Percentiles rank a stretch among this genome's conserved stretches.
Evolutionary conservation across 2,888 invertebrate species (phyloP).

Genomic region (Orthosia cruda): DNA sequence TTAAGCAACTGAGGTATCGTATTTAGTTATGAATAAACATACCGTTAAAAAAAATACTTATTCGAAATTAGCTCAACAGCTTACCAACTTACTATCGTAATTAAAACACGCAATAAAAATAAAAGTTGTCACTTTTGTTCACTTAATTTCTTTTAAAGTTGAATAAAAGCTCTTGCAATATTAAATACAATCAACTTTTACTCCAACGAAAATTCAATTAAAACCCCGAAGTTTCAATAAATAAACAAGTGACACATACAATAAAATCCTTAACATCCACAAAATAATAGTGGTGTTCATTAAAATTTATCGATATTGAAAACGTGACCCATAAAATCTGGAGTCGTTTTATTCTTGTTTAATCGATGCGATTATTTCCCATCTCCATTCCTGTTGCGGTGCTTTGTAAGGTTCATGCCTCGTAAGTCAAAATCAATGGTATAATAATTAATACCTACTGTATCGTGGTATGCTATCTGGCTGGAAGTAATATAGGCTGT

Average conservation of each 20-base stretch:
- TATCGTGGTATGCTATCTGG: constrained; percentile 1
- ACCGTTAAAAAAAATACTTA: too few species aligned
- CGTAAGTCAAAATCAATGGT: constrained; percentile 69
- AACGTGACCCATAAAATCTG: constrained; percentile 46
- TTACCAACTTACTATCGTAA: not conserved
- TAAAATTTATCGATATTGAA: constrained; percentile 47
- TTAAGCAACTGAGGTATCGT: too few species aligned
- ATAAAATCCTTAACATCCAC: constrained; percentile 24
- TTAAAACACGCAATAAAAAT: constrained; percentile 16
- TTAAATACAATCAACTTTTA: constrained; percentile 7
- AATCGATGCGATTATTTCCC: constrained; percentile 63
- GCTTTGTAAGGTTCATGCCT: constrained; percentile 67
- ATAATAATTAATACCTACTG: constrained; percentile 52
- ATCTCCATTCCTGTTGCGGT: constrained; percentile 50
- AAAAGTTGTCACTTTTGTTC: not conserved
- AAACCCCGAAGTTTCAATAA: constrained; percentile 14
- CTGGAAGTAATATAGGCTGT: constrained; percentile 4
- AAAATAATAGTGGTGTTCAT: constrained; percentile 1
- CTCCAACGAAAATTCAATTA: constrained; percentile 22
- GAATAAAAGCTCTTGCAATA: constrained; percentile 1
- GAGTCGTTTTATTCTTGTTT: constrained; percentile 31
- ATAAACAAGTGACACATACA: constrained; percentile 29
- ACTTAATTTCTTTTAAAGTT: constrained; percentile 9
- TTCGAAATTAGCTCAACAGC: too few species aligned
- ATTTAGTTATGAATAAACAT: too few species aligned